Percentiles rank a stretch among this genome's conserved stretches.
phyloP scores from a whole-genome alignment of 1,140 invertebrate species.

The Trichonephila inaurata region DNA sequence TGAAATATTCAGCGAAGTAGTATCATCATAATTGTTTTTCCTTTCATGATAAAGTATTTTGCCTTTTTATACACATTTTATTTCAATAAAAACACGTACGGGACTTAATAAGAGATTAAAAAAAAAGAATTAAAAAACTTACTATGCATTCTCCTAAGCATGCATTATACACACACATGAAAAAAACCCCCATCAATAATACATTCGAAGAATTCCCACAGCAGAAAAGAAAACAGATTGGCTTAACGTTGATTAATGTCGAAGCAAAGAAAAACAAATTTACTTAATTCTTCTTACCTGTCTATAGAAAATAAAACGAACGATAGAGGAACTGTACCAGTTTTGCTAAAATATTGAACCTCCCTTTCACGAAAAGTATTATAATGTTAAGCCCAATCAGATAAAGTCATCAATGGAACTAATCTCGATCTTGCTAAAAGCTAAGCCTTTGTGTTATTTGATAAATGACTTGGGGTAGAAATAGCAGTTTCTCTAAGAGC shows the following conservation, averaged over 20 bases:
- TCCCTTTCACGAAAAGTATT: neutral
- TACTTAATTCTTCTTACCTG: neutral
- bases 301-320: neutral
- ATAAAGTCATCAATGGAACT: slow-evolving; percentile 32
- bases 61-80: no score
- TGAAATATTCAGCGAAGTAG: no score
- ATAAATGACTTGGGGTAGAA: slow-evolving; percentile 29
- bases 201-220: no score
- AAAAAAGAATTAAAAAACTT: no score
- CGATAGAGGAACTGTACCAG: neutral
- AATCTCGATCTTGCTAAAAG: slow-evolving; percentile 26
- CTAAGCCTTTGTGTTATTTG: slow-evolving; percentile 34
- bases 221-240: neutral
- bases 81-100: no score
- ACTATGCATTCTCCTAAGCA: no score
- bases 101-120: no score
- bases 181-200: no score
- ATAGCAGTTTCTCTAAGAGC: slow-evolving; percentile 26
- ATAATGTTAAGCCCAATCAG: slow-evolving; percentile 20
- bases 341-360: neutral
- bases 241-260: neutral
- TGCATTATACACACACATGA: no score
- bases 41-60: no score
- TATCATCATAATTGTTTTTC: no score
- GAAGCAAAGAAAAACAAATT: neutral